phyloP scores from a whole-genome alignment of 1,140 invertebrate species.

The Monomorium pharaonis region DNA sequence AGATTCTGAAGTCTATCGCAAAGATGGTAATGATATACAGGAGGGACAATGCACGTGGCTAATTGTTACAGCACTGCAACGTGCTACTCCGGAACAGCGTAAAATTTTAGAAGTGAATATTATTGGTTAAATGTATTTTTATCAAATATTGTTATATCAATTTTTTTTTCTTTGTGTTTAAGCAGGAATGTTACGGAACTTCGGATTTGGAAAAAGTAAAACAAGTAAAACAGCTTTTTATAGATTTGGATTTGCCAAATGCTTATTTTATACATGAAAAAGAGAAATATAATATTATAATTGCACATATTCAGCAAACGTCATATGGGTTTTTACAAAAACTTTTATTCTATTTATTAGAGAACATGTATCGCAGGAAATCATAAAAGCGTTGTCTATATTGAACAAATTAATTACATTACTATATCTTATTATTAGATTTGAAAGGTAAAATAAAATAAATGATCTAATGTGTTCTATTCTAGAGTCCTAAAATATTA shows the following conservation, averaged over 20 bases:
- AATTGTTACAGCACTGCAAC: slow-evolving; percentile 94
- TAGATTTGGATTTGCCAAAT: slow-evolving; percentile 91
- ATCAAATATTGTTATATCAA: neutral
- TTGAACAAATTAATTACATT: too few species aligned
- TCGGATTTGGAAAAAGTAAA: slow-evolving; percentile 89
- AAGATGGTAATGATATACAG: too few species aligned
- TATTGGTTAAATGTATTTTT: neutral
- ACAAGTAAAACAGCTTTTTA: slow-evolving; percentile 92
- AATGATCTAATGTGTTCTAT: too few species aligned
- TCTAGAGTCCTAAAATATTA: too few species aligned
- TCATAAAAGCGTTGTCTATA: too few species aligned
- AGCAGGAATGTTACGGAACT: slow-evolving; percentile 92
- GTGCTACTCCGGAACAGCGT: slow-evolving; percentile 90
- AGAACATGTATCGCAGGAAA: too few species aligned
- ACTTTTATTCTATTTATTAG: too few species aligned
- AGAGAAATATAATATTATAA: slow-evolving; percentile 79
- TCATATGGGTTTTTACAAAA: slow-evolving; percentile 91
- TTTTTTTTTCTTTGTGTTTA: slow-evolving; percentile 2
- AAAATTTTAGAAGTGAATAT: slow-evolving; percentile 88
- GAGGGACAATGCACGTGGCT: slow-evolving; percentile 95
- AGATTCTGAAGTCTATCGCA: too few species aligned
- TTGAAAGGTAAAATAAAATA: too few species aligned
- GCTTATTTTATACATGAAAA: slow-evolving; percentile 95
- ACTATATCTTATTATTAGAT: too few species aligned
- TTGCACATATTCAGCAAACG: slow-evolving; percentile 93